Base-by-base conservation (phyloP, 2,888 invertebrate species). In the Lingula anatina region DNA sequence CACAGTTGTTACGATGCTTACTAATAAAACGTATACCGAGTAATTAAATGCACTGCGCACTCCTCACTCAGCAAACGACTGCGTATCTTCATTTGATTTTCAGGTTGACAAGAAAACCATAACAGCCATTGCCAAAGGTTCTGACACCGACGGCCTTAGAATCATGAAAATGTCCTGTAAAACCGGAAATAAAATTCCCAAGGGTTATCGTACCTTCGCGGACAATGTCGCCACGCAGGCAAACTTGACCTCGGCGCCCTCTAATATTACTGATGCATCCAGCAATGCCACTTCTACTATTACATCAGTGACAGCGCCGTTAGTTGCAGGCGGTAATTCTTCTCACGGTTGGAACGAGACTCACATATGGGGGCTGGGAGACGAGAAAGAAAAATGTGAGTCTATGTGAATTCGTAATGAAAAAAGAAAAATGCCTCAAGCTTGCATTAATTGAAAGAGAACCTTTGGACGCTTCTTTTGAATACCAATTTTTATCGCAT, bases 101-200 rank as follows among this genome's bases (percentile, higher is more conserved):
- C 49, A 68, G 68, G 43, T 66, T 18, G 62, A 66, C 57, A 66
- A 65, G 46, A 55, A 57, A n/a, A 59, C 58, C 12, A 66, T 68
- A 23, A 54, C 49, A 2, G 56, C 62, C 24, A 61, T 63, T 12
- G 68, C 68, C n/a, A 52, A 48, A 21, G 51, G 50, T 1, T 44
- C 51, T 5, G 45, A 53, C 12, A 51, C 47, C n/a, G 50, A 51
- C 23, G 21, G 31, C 0, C 7, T 41, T 27, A 59, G 53, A 3
- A 47, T 63, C 21, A 51, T 61, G 52, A 60, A 60, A 35, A 52
- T 52, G 21, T 60, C 59, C 44, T 56, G 53, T 39, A 54, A 58
- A 21, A 55, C 58, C 45, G 1, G n/a, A 9, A n/a, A 4, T 20
- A 0, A 44, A n/a, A n/a, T n/a, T n/a, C n/a, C n/a, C n/a, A n/a